Conservation (phyloP, 2,797 vertebrate species). For the Botia kubotai region DNA sequence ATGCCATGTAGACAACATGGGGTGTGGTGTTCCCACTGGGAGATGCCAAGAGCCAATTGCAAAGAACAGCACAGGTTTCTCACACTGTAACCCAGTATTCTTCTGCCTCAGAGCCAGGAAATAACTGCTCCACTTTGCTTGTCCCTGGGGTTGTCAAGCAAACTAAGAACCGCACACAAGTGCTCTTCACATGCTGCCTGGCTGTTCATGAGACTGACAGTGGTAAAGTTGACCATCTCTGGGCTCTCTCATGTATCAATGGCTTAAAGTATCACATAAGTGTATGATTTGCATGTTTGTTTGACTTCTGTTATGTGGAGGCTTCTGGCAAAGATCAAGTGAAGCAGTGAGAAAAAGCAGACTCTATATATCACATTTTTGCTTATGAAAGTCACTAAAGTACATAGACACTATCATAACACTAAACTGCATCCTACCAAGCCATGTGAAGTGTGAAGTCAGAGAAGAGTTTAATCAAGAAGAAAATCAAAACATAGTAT, state of each 20-base stretch:
- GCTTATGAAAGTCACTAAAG: neutral
- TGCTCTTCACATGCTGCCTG: conserved; percentile 63
- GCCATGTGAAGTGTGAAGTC: too few species aligned
- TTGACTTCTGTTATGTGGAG: conserved; percentile 69
- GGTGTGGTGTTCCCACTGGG: conserved; percentile 58
- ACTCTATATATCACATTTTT: neutral
- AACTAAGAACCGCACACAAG: conserved; percentile 62
- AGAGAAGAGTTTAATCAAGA: too few species aligned
- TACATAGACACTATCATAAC: neutral
- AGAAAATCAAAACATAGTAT: neutral
- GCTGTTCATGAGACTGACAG: conserved; percentile 48
- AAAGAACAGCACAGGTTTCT: conserved; percentile 74
- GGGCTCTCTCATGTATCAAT: conserved; percentile 74
- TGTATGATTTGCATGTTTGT: conserved; percentile 73
- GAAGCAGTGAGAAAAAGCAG: conserved; percentile 23
- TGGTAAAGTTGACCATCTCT: conserved; percentile 56
- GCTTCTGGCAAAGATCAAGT: conserved; percentile 62
- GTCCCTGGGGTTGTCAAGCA: conserved; percentile 57
- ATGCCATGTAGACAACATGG: conserved; percentile 40
- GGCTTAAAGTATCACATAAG: conserved; percentile 72
- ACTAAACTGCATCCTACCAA: too few species aligned
- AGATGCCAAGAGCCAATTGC: conserved; percentile 68
- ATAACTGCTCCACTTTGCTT: conserved; percentile 74
- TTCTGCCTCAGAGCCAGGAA: conserved; percentile 71
- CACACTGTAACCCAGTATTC: conserved; percentile 83